A percentile compares a stretch with the other conserved stretches of the same genome.
Evolutionary conservation across 1,140 invertebrate species (phyloP).

Genomic region (Leucophenga varia): DNA sequence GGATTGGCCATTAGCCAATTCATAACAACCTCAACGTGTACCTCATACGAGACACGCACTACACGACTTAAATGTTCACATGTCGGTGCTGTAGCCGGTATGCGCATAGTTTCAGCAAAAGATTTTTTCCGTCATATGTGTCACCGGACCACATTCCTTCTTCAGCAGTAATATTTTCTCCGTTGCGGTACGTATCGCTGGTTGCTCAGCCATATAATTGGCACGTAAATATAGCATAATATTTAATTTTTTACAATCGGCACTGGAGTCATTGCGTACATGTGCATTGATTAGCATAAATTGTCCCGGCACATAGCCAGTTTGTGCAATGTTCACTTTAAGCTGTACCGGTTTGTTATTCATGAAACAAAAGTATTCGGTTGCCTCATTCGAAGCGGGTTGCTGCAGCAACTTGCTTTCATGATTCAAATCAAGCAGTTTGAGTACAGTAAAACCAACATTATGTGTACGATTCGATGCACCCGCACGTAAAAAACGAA

Average conservation of each 20-base stretch:
- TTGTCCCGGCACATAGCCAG: conserved; percentile 51
- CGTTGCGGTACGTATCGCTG: conserved; percentile 50
- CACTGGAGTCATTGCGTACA: conserved; percentile 55
- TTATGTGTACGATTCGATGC: conserved; percentile 47
- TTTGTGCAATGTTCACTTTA: conserved; percentile 41
- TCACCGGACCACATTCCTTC: conserved; percentile 35
- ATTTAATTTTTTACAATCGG: conserved; percentile 58
- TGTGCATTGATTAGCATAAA: conserved; percentile 40
- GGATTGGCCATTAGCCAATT: conserved; percentile 48
- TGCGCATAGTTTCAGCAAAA: conserved; percentile 39
- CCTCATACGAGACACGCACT: conserved; percentile 45
- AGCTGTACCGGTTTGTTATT: conserved; percentile 33
- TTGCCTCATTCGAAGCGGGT: conserved; percentile 35
- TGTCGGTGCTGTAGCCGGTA: conserved; percentile 46
- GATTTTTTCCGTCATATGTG: conserved; percentile 23
- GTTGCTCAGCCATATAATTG: conserved; percentile 57
- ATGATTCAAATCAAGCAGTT: conserved; percentile 42
- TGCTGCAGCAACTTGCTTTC: conserved; percentile 34
- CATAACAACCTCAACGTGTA: conserved; percentile 44
- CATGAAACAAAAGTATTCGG: conserved; percentile 45
- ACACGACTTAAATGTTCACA: conserved; percentile 58
- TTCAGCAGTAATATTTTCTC: conserved; percentile 49
- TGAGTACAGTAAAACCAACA: conserved; percentile 48
- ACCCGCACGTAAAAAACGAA: conserved; percentile 30
- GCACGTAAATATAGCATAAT: conserved; percentile 57